Conservation (phyloP, 1,140 invertebrate species). For the Zaprionus gabonicus region DNA sequence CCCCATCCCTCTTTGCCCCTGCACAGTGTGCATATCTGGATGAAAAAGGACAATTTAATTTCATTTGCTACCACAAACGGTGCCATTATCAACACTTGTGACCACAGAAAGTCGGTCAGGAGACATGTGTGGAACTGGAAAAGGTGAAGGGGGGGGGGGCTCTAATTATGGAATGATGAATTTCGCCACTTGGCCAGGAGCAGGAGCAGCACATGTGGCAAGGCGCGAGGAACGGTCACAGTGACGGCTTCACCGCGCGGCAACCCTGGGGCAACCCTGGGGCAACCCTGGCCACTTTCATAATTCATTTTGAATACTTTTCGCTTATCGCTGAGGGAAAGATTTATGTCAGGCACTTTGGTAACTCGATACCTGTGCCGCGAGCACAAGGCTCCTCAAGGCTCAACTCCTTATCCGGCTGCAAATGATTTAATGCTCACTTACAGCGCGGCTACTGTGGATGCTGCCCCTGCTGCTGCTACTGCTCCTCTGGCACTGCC, state of each 20-base stretch:
- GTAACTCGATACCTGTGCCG: constrained; percentile 69
- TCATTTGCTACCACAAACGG: constrained; percentile 61
- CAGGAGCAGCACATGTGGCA: constrained; percentile 33
- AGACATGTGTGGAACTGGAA: constrained; percentile 17
- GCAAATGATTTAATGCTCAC: constrained; percentile 78
- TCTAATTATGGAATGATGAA: constrained; percentile 80
- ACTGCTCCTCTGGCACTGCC: background rate
- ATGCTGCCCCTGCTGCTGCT: constrained; percentile 18
- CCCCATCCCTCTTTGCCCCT: background rate
- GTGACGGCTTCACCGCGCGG: background rate
- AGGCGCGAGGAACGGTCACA: background rate
- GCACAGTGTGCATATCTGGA: constrained; percentile 43
- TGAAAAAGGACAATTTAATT: constrained; percentile 83
- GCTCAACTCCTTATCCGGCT: constrained; percentile 68
- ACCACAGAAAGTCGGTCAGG: constrained; percentile 76
- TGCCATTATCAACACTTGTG: constrained; percentile 79
- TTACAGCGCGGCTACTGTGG: constrained; percentile 60
- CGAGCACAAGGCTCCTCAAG: constrained; percentile 22
- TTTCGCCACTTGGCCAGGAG: constrained; percentile 21
- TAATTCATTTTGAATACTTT: constrained; percentile 81
- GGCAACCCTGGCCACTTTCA: constrained; percentile 44
- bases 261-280: constrained; percentile 11
- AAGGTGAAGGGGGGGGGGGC: background rate
- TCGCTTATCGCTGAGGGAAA: constrained; percentile 75
- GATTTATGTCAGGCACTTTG: constrained; percentile 66